Evolutionary conservation across 1,140 invertebrate genomes (phyloP).

Genomic region (Drosophila rufa): DNA sequence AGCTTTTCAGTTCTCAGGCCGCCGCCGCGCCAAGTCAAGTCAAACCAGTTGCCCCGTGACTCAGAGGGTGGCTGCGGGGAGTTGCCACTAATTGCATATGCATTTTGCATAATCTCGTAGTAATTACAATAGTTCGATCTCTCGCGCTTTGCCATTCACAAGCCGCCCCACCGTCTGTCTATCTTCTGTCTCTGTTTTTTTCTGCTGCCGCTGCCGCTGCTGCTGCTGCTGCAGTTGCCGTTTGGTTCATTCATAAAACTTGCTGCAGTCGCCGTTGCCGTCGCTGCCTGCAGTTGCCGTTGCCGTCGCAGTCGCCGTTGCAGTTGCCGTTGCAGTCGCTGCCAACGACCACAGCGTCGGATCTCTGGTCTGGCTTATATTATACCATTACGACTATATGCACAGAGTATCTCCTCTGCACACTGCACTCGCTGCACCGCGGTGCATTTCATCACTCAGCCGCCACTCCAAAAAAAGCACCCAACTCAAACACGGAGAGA

Average conservation of each 20-base stretch:
- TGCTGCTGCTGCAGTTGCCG: slow-evolving; percentile 9
- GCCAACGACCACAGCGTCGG: slow-evolving; percentile 4
- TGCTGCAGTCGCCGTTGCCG: slow-evolving; percentile 12
- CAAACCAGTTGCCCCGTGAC: slow-evolving; percentile 79
- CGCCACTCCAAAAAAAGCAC: slow-evolving; percentile 29
- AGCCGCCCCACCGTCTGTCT: slow-evolving; percentile 14
- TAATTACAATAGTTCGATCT: slow-evolving; percentile 83
- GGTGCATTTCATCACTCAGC: slow-evolving; percentile 70
- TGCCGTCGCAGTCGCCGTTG: background rate
- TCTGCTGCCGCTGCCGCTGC: slow-evolving; percentile 20
- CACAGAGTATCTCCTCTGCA: slow-evolving; percentile 3
- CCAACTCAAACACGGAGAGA: slow-evolving; percentile 13
- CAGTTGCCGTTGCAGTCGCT: slow-evolving; percentile 5
- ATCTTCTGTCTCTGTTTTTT: slow-evolving; percentile 16
- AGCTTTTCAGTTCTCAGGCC: slow-evolving; percentile 54
- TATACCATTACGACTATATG: slow-evolving; percentile 13
- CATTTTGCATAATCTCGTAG: slow-evolving; percentile 82
- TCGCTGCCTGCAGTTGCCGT: slow-evolving; percentile 18
- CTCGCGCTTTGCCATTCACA: slow-evolving; percentile 68
- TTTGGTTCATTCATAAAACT: too few relatives aligned
- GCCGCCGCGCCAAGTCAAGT: slow-evolving; percentile 56
- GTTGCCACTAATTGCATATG: slow-evolving; percentile 79
- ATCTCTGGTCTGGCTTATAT: slow-evolving; percentile 49
- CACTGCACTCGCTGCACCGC: slow-evolving; percentile 16
- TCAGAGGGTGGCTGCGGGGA: slow-evolving; percentile 40